A percentile compares a stretch with the other conserved stretches of the same genome.
phyloP scores from a whole-genome alignment of 2,888 invertebrate species.

The Nymphalis c-album region DNA sequence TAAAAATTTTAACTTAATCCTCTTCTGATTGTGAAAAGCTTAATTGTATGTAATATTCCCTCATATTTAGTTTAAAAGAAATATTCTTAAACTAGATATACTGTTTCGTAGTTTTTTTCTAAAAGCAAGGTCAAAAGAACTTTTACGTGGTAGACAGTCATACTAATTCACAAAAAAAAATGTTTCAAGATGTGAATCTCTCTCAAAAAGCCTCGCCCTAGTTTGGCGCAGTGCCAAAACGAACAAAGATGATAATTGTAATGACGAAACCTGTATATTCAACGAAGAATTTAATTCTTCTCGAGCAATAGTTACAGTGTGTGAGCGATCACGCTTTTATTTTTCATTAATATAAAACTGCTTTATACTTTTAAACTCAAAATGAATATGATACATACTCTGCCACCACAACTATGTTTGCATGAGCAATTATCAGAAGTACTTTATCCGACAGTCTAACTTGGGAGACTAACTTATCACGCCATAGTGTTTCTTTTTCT shows the following conservation, averaged over 20 bases:
- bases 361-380: not conserved
- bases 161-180: slow-evolving; percentile 14
- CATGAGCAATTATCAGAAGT: no score
- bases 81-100: no score
- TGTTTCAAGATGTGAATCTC: slow-evolving; percentile 12
- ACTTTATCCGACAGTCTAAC: no score
- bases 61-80: no score
- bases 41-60: no score
- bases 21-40: no score
- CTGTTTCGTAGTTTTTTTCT: no score
- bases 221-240: slow-evolving; percentile 26
- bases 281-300: slow-evolving; percentile 13
- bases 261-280: slow-evolving; percentile 22
- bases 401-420: no score
- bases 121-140: slow-evolving; percentile 6
- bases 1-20: no score
- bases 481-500: no score
- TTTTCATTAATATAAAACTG: not conserved
- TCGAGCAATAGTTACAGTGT: not conserved
- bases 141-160: slow-evolving; percentile 5
- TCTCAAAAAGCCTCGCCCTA: slow-evolving; percentile 28
- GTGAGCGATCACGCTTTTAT: not conserved
- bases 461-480: no score
- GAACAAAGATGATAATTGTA: slow-evolving; percentile 30
- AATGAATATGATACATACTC: no score